phyloP scores from a whole-genome alignment of 2,113 vertebrate species.

The Salvelinus sp. region DNA sequence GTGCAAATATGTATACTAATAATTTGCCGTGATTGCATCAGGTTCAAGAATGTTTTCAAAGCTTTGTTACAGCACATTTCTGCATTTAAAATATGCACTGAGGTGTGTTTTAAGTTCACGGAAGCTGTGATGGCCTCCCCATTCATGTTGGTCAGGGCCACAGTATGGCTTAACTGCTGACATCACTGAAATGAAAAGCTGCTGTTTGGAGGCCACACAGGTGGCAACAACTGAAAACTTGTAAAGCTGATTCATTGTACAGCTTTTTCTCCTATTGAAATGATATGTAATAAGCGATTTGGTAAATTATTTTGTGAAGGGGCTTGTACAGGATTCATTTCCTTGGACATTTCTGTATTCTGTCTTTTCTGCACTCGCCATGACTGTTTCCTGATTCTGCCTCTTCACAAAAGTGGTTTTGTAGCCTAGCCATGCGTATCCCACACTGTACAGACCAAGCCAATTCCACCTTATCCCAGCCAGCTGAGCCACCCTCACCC shows the following conservation, averaged over 20 bases:
- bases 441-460: neutral
- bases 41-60: too few relatives aligned
- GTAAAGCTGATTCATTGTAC: neutral
- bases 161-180: neutral
- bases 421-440: neutral
- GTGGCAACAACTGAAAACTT: neutral
- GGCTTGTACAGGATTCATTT: neutral
- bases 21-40: neutral
- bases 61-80: too few relatives aligned
- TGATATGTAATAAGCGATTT: too few relatives aligned
- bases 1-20: neutral
- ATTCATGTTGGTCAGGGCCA: constrained; percentile 4
- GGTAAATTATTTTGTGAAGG: too few relatives aligned
- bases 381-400: neutral
- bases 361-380: neutral
- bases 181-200: neutral
- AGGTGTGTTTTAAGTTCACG: neutral
- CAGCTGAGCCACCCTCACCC: neutral
- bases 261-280: too few relatives aligned
- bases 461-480: neutral
- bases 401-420: neutral
- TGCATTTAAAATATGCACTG: too few relatives aligned
- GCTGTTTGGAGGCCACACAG: neutral
- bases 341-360: neutral
- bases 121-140: neutral